These are phyloP conservation scores for Parambassis ranga DNA, from an alignment of 2,797 vertebrate species.

Conservation along the genomic window DNA sequence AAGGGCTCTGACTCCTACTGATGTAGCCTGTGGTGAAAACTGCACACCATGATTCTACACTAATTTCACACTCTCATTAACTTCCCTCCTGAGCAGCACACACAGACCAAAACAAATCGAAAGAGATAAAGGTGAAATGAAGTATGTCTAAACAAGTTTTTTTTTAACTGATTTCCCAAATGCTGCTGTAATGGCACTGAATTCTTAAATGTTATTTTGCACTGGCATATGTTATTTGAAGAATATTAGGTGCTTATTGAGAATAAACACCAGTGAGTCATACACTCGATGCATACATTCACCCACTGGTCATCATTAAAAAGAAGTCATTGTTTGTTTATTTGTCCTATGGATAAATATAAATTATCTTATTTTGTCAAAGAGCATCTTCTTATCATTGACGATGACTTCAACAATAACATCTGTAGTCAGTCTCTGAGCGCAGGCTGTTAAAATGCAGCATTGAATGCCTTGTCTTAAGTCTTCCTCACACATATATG, in stretches of 20 bases:
- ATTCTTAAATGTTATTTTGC: no score
- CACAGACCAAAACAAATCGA: constrained; percentile 12
- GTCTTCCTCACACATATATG: constrained; percentile 41
- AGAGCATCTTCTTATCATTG: constrained; percentile 16
- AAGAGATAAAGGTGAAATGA: constrained; percentile 35
- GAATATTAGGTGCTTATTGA: no score
- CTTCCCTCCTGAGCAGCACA: constrained; percentile 34
- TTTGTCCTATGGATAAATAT: no score
- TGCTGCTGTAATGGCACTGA: no score
- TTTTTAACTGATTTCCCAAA: constrained; percentile 10
- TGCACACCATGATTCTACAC: constrained; percentile 50
- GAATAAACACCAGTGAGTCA: no score
- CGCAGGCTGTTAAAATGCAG: constrained; percentile 54
- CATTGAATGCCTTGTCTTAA: constrained; percentile 38
- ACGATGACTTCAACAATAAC: constrained; percentile 28
- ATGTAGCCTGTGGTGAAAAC: constrained; percentile 53
- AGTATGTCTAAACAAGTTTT: constrained; percentile 2
- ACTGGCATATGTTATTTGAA: no score
- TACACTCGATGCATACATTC: no score
- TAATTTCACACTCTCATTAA: constrained; percentile 64
- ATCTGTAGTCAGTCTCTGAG: constrained; percentile 45
- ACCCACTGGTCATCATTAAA: no score
- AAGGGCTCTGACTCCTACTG: constrained; percentile 50
- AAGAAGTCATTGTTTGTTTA: no score
- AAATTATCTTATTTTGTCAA: constrained; percentile 37